Evolutionary conservation across 2,888 invertebrate species (phyloP), one percentile per base, ranked within the genome.

Genomic region (Ephialtes manifestator): DNA sequence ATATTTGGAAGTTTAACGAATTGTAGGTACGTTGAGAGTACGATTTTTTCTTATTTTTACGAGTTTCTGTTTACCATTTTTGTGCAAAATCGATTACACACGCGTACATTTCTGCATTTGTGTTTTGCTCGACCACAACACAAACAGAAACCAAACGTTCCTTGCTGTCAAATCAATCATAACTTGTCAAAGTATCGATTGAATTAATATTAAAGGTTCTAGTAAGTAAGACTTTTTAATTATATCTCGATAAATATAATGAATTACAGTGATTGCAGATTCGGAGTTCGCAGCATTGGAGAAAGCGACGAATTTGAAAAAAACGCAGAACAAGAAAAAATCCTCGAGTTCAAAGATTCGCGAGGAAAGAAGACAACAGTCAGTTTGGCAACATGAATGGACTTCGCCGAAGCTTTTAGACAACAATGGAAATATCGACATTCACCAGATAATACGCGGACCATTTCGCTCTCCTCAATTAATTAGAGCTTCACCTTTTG

Each of bases 381-480:
- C 86, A 13, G 74, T 87, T 55, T 88, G 88, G 88, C 75, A 77
- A 28, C 85, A 88, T 85, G 86, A 88, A 85, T 88, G 88, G 88
- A 79, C 84, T 13, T 79, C 79, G 65, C 81, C 81, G n/a, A 76
- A 74, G 28, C 39, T 72, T n/a, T 70, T 84, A 18, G 53, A 53
- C n/a, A 39, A 46, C 65, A 53, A 72, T 28, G 80, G 78, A 63
- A 82, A 81, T 35, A 67, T 88, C 24, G 84, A 72, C 1, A 71
- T 88, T 55, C 87, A 72, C 8, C 81, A 88, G 72, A 76, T 88
- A 13, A 74, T 89, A 4, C 88, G 65, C 5, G 90, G 90, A 5
- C 90, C 90, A 0, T 90, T 90, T 20, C n/a, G 65, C 0, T 84
- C 85, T 0, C 89, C 89, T 0, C 88, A 71, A 31, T 74, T 90